Evolutionary conservation across 2,113 vertebrate species (phyloP).

Genomic region (Tichodroma muraria): DNA sequence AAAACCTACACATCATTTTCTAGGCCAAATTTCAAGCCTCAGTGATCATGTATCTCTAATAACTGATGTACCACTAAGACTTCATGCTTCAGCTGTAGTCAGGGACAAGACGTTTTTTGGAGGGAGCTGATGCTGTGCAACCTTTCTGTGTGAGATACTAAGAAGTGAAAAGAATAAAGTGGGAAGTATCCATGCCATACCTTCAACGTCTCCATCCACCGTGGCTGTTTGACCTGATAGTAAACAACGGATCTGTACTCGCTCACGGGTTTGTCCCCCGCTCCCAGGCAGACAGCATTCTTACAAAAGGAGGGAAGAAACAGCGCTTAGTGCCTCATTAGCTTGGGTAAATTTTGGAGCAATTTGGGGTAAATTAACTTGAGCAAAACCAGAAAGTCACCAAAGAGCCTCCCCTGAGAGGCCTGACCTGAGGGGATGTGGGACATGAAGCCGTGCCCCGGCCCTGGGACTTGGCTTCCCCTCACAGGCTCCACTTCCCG

Average conservation of each 20-base stretch:
- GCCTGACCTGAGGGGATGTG: rapidly evolving
- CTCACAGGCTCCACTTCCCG: rapidly evolving
- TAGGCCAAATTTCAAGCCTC: constrained; percentile 6
- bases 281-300: constrained; percentile 91
- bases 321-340: neutral
- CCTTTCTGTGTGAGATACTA: neutral
- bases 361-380: neutral
- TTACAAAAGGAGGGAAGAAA: neutral
- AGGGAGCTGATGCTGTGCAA: neutral
- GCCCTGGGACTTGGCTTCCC: neutral
- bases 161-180: neutral
- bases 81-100: neutral
- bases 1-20: neutral
- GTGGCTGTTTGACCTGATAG: constrained; percentile 96
- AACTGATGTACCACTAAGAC: neutral
- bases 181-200: constrained; percentile 27
- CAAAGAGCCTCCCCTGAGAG: too few relatives aligned
- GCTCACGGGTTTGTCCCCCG: constrained; percentile 85
- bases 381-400: neutral
- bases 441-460: too few relatives aligned
- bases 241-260: constrained; percentile 93
- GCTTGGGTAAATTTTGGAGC: too few relatives aligned
- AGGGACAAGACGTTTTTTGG: neutral
- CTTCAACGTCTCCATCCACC: constrained; percentile 98
- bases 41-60: neutral